Evolutionary conservation across 2,797 vertebrate genomes (phyloP).

Genomic region (Sternotherus odoratus): DNA sequence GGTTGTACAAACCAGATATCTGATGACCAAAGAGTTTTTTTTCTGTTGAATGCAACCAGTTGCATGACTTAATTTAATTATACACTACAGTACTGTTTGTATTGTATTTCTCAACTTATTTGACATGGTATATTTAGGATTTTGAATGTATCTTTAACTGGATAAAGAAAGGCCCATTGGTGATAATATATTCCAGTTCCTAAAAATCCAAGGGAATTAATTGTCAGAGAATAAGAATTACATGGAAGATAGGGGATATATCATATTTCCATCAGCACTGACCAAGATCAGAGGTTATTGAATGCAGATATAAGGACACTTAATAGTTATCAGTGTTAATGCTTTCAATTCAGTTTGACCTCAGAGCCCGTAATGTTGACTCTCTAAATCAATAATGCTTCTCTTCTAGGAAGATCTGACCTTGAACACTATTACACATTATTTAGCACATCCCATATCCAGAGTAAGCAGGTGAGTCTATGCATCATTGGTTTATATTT

Average conservation of each 20-base stretch:
- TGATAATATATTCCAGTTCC: conserved; percentile 1
- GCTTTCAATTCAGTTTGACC: conserved; percentile 14
- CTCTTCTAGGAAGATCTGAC: conserved; percentile 16
- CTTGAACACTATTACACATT: neutral
- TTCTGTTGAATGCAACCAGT: neutral
- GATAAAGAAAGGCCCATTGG: neutral
- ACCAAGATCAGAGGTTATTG: neutral
- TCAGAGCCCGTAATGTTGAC: neutral
- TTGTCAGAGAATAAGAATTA: neutral
- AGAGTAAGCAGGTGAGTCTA: neutral
- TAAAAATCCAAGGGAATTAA: neutral
- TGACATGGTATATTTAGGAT: neutral
- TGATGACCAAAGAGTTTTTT: neutral
- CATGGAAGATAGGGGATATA: neutral
- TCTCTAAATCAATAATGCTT: neutral
- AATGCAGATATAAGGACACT: neutral
- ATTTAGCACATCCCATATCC: neutral
- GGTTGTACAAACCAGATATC: conserved; percentile 4
- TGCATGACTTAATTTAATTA: neutral
- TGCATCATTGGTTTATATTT: neutral
- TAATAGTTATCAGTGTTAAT: neutral
- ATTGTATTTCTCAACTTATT: conserved; percentile 1
- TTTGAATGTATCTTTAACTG: conserved; percentile 23
- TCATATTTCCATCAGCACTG: neutral
- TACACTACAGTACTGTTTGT: neutral